Evolutionary conservation across 2,797 vertebrate genomes (phyloP), one percentile per base, ranked within the genome.

Genomic region (Phylloscopus collybita): DNA sequence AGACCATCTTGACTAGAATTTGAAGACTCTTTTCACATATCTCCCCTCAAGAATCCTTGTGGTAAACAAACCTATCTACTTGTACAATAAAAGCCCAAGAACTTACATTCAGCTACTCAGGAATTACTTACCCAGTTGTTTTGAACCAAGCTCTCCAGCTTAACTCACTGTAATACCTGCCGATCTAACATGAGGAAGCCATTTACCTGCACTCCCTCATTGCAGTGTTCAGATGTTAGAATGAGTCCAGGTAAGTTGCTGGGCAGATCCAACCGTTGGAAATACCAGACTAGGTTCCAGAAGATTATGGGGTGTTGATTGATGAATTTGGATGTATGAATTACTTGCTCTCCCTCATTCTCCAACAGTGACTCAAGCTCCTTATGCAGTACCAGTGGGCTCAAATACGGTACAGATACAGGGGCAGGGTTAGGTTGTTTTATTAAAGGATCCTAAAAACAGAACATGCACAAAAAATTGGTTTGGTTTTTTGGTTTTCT

Each of bases 221-320:
- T 99, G 98, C 99, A 99, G 97, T 99, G 99, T 87, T 99, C 99
- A 19, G 99, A 99, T 57, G 98, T 99, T 5, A 99, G 98, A 95
- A 99, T 99, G 92, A 99, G 99, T 53, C 99, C 99, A 6, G 99
- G 99, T 34, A 99, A 97, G 95, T 99, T 98, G 97, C 98, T 99
- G 90, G 99, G 99, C 90, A 99, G 98, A 94, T 99, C 99, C 96
- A 99, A 93, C 36, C 99, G 98, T 23, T 97, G 98, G 97, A 99
- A 99, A 98, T 99, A 99, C 99, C 99, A 99, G 57, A 99, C 98
- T 62, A 99, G 97, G 97, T 99, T 99, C 99, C 99, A 99, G 98
- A 99, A 99, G 95, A 99, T 99, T 93, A 99, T 99, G 11, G 99
- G 99, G 92, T 99, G 99, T 96, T 99, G 99, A 97, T 98, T 99